Percentiles rank a stretch among this genome's conserved stretches.
Evolutionary conservation across 2,888 invertebrate species (phyloP).

Genomic region (Lepidocyrtoides sp.): DNA sequence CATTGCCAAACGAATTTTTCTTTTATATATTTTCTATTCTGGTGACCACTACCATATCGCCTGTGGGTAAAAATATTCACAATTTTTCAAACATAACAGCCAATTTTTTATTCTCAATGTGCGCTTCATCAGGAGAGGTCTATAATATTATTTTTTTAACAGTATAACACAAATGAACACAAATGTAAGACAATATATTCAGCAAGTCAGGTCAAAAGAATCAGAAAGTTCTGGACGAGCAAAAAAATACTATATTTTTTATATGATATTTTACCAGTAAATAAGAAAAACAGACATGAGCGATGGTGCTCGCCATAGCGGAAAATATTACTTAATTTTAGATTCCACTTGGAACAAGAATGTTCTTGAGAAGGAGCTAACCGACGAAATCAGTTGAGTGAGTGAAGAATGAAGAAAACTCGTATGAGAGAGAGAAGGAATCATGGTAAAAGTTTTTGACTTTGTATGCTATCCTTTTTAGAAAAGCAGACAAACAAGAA

Average conservation of each 20-base stretch:
- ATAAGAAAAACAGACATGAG: background rate
- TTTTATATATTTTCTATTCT: constrained; percentile 61
- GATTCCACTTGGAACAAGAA: constrained; percentile 18
- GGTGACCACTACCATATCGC: constrained; percentile 26
- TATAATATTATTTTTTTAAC: too few species aligned
- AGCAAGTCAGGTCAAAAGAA: background rate
- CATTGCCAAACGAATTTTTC: background rate
- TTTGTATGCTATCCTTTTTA: background rate
- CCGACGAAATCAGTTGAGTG: background rate
- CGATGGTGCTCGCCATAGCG: background rate
- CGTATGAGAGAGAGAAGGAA: background rate
- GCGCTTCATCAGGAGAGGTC: too few species aligned
- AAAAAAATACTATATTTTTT: too few species aligned
- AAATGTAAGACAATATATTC: background rate
- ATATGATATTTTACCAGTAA: background rate
- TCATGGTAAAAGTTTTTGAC: background rate
- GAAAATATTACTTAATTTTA: constrained; percentile 66
- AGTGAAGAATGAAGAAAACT: constrained; percentile 14
- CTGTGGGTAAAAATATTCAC: constrained; percentile 7
- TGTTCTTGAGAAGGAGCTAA: background rate
- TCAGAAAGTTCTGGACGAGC: background rate
- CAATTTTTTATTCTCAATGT: background rate
- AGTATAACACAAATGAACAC: background rate
- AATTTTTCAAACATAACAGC: background rate
- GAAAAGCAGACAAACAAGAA: constrained; percentile 51